phyloP scores from a whole-genome alignment of 2,113 vertebrate genomes.

The Xiphorhynchus elegans region DNA sequence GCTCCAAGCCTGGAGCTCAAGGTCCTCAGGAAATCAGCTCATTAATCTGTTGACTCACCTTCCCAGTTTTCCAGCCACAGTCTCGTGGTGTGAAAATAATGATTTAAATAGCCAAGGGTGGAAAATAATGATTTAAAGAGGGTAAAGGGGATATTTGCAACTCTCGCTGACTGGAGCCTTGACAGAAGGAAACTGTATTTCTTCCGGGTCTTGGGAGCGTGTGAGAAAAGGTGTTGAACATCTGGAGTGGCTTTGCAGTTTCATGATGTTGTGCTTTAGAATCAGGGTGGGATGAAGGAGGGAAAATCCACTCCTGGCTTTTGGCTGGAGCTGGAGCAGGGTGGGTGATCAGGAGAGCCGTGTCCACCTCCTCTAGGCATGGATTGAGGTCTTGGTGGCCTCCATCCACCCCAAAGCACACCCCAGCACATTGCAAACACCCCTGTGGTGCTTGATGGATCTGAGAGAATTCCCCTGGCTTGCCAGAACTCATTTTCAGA shows the following conservation, averaged over 20 bases:
- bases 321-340: neutral
- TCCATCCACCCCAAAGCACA: neutral
- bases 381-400: neutral
- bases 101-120: neutral
- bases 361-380: neutral
- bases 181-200: slow-evolving; percentile 23
- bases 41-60: neutral
- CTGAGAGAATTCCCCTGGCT: neutral
- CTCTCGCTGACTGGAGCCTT: neutral
- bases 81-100: slow-evolving; percentile 25
- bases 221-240: slow-evolving; percentile 31
- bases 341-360: fast-evolving
- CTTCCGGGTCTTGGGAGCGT: slow-evolving; percentile 6
- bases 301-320: neutral
- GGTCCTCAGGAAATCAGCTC: slow-evolving; percentile 29
- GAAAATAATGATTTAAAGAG: slow-evolving; percentile 21
- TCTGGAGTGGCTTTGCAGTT: slow-evolving; percentile 18
- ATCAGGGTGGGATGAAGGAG: fast-evolving
- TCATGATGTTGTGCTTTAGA: neutral
- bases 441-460: neutral
- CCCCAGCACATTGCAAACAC: neutral
- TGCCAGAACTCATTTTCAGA: neutral
- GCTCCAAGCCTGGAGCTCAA: neutral
- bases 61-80: neutral
- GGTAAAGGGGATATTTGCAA: neutral